Percentiles rank a stretch among this genome's conserved stretches.
Conservation (phyloP, 2,888 invertebrate species). For the Eupithecia inturbata region DNA sequence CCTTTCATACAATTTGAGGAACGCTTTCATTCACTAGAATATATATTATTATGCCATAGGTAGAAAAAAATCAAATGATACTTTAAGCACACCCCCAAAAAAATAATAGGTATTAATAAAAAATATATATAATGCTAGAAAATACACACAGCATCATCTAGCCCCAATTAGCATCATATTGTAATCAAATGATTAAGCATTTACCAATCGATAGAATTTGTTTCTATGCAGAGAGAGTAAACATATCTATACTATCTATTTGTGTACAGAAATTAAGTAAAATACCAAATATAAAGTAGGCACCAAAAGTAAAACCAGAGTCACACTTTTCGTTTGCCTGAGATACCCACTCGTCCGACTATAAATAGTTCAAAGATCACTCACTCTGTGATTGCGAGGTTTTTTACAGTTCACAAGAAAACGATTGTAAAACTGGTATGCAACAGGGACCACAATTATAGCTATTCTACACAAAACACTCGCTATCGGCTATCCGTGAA, state of each 20-base stretch:
- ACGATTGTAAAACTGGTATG: slow-evolving; percentile 30
- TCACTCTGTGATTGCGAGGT: slow-evolving; percentile 46
- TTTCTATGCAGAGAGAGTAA: background rate
- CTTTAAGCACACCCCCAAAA: background rate
- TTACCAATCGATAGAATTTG: background rate
- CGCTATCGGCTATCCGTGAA: background rate
- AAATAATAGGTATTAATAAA: no score
- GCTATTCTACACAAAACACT: background rate
- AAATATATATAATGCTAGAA: no score
- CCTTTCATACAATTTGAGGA: slow-evolving; percentile 41
- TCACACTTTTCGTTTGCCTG: slow-evolving; percentile 50
- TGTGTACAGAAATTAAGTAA: background rate
- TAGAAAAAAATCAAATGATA: background rate
- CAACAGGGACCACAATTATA: slow-evolving; percentile 47
- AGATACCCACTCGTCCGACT: background rate
- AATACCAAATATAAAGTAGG: background rate
- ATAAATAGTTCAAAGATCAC: slow-evolving; percentile 5
- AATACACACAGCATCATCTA: no score
- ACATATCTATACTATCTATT: background rate
- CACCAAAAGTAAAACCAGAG: background rate
- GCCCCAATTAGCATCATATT: background rate
- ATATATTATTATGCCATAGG: background rate
- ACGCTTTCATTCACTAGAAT: background rate
- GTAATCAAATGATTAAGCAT: no score
- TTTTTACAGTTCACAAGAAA: slow-evolving; percentile 50